A percentile compares a stretch with the other conserved stretches of the same genome.
phyloP scores from a whole-genome alignment of 1,140 invertebrate genomes.

The Drosophila pallidifrons region DNA sequence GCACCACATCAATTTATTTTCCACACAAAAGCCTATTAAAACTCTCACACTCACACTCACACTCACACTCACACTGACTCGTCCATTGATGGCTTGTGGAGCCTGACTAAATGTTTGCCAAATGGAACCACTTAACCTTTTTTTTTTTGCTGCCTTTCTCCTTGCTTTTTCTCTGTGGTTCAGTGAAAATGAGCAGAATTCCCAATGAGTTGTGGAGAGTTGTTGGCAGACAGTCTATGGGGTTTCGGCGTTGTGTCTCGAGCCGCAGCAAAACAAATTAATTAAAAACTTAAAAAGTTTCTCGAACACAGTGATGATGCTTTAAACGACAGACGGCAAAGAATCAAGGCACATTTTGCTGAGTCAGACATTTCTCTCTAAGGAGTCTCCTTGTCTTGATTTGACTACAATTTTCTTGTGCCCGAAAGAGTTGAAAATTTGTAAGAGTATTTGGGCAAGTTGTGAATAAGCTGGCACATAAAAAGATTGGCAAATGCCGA shows the following conservation, averaged over 20 bases:
- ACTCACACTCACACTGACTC: slow-evolving; percentile 58
- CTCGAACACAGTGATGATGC: slow-evolving; percentile 34
- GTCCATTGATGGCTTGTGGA: slow-evolving; percentile 57
- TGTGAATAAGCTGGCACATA: neutral
- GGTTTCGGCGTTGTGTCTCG: slow-evolving; percentile 24
- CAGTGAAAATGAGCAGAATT: slow-evolving; percentile 57
- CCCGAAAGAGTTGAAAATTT: neutral
- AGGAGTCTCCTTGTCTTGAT: neutral
- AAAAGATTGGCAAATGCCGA: neutral
- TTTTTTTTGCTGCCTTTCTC: slow-evolving; percentile 48
- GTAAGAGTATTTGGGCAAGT: neutral
- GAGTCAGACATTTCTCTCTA: neutral
- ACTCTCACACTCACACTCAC: slow-evolving; percentile 69
- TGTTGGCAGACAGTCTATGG: neutral
- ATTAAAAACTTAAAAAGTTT: slow-evolving; percentile 81
- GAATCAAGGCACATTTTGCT: neutral
- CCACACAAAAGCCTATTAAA: slow-evolving; percentile 83
- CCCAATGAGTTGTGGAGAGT: slow-evolving; percentile 13
- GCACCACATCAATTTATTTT: slow-evolving; percentile 82
- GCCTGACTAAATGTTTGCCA: slow-evolving; percentile 76
- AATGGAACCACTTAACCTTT: slow-evolving; percentile 83
- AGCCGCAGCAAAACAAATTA: slow-evolving; percentile 76
- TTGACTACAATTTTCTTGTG: neutral
- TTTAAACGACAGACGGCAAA: neutral
- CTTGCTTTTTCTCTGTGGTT: slow-evolving; percentile 25